Conservation (phyloP, 2,888 invertebrate species). For the Villa cingulata region DNA sequence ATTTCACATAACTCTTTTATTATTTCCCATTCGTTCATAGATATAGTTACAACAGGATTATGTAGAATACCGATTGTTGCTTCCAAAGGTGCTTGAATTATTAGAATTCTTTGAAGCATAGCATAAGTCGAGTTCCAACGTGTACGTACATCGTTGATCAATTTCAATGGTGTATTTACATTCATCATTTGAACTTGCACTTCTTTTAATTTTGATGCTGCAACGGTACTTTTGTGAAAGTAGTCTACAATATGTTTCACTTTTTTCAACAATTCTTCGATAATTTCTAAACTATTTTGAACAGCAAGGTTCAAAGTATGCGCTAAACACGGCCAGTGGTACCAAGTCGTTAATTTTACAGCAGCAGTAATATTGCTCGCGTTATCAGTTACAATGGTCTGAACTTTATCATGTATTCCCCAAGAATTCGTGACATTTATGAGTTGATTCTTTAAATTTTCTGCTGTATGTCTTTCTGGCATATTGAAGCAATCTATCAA, state of each 20-base stretch:
- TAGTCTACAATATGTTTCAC: conserved; percentile 1
- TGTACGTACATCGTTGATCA: conserved; percentile 20
- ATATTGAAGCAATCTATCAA: too few relatives aligned
- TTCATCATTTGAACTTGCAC: not conserved
- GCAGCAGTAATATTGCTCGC: conserved; percentile 18
- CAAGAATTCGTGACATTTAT: not conserved
- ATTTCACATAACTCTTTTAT: not conserved
- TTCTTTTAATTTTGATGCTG: not conserved
- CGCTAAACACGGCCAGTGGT: not conserved
- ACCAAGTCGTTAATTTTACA: conserved; percentile 16
- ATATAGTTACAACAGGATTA: not conserved
- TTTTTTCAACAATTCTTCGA: not conserved
- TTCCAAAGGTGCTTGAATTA: conserved; percentile 13
- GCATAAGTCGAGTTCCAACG: conserved; percentile 18
- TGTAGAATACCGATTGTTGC: not conserved
- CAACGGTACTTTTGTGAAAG: not conserved
- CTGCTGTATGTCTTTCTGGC: too few relatives aligned
- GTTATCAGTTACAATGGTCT: conserved; percentile 15
- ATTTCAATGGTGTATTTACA: conserved; percentile 13
- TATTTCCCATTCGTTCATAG: not conserved
- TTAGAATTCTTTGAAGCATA: conserved; percentile 17
- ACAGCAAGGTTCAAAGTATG: not conserved
- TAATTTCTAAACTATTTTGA: not conserved
- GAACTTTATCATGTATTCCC: not conserved
- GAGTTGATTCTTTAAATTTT: not conserved